Base-by-base conservation (phyloP, 2,888 invertebrate genomes). In the Cerastis rubricosa region DNA sequence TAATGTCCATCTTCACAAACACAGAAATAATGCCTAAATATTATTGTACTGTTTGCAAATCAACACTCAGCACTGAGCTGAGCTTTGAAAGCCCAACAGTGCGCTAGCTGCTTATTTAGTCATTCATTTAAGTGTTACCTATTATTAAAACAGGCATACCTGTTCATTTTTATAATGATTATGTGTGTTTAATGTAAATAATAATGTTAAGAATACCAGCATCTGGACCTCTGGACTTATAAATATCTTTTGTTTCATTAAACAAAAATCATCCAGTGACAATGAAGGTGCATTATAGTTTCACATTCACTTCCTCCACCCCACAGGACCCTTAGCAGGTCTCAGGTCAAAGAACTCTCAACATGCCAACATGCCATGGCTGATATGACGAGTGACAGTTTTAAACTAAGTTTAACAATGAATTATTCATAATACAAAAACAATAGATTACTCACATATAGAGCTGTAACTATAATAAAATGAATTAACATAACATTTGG, bases 171-270 rank as follows among this genome's bases (percentile, higher is more conserved):
- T n/a, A 35, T 65, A 43, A 57, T 54, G 57, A 57, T 35, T n/a
- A 54, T 47, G 11, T 51, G 9, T 40, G 29, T 81, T 59, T 57
- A 49, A 59, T 45, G 81, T 66, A 73, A 59, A 78, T 74, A 81
- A 81, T 74, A 25, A 40, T 47, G 71, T 63, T 71, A 54, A 77
- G 71, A n/a, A 63, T 51, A 69, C 25, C 49, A 73, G 7, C 45
- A 40, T 71, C 40, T 47, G 8, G 29, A 72, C 29, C 35, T 2
- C 11, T 40, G 8, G 22, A n/a, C 19, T 61, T 47, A n/a, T 14
- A 14, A 49, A 59, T 78, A 35, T 14, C 17, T 35, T 54, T n/a
- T 40, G 47, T 69, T 51, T 25, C 0, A 49, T 25, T 43, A 40
- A 51, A 64, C 61, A 22, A 61, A 67, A 54, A 1, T 29, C 11